Evolutionary conservation across 2,113 vertebrate genomes (phyloP), one percentile per base, ranked within the genome.

Genomic region (Leuciscus idus): DNA sequence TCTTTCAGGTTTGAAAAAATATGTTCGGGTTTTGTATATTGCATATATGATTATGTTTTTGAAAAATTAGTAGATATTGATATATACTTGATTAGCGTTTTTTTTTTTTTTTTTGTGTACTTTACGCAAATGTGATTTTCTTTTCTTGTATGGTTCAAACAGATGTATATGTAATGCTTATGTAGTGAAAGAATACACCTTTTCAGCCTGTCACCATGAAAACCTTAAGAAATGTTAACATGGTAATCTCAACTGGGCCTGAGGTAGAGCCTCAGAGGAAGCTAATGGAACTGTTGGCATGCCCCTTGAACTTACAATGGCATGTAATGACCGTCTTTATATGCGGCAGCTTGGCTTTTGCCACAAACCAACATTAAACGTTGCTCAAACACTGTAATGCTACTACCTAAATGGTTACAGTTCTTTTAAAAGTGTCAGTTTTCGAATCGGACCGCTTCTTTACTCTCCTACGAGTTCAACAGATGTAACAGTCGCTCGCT

Each of bases 41-140:
- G 95, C 96, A 97, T 96, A 97, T 95, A 96, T 95, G 94, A 94
- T 92, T 95, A 94, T 93, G 93, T 94, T 94, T 92, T 92, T 91
- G 86, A 78, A 87, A 91, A 96, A 96, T 95, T 95, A 96, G 94
- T 96, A 95, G 94, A 95, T 92, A 96, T 95, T 95, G 92, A 95
- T 93, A 94, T 95, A 95, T 97, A 94, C 96, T 97, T 96, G 94
- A 96, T 95, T 95, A 93, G 95, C 93, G 13, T 12, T 95, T 85
- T 86, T 70, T 33, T 48, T 19, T 96, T 96, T 96, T 96, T 26
- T 26, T 26, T n/a, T n/a, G 21, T 97, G 94, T 98, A 95, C 96
- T 96, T 96, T 95, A 96, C 95, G 96, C 96, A 96, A 96, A 96
- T 96, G 96, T 97, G 97, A 97, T 95, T 97, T 91, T 91, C 84